Evolutionary conservation across 2,113 vertebrate species (phyloP).

Genomic region (Acrocephalus kingi): DNA sequence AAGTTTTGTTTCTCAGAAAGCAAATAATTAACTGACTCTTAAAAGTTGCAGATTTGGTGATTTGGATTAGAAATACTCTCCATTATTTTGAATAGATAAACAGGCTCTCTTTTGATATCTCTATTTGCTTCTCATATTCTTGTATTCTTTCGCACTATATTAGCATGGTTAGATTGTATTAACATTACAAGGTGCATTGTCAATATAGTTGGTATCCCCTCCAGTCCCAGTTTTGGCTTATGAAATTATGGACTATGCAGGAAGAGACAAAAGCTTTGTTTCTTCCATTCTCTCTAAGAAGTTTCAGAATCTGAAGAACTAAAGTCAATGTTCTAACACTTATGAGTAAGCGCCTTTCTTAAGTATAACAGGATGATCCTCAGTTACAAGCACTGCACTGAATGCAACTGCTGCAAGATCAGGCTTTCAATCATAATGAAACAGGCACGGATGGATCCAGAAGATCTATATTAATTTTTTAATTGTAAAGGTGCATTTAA

Average conservation of each 20-base stretch:
- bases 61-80: background rate
- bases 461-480: background rate
- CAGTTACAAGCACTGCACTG: background rate
- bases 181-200: background rate
- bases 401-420: background rate
- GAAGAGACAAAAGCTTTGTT: background rate
- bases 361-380: background rate
- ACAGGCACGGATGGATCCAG: background rate
- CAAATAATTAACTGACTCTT: background rate
- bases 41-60: background rate
- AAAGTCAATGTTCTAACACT: background rate
- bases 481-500: background rate
- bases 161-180: background rate
- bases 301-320: background rate
- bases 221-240: background rate
- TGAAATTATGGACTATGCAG: background rate
- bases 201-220: background rate
- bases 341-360: background rate
- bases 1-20: background rate
- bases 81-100: background rate
- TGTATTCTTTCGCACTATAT: background rate
- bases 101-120: background rate
- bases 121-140: background rate
- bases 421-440: background rate
- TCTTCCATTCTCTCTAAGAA: background rate